These are phyloP conservation scores for Leptinotarsa tumamoca DNA, from an alignment of 2,888 invertebrate species.

Conservation along the genomic window DNA sequence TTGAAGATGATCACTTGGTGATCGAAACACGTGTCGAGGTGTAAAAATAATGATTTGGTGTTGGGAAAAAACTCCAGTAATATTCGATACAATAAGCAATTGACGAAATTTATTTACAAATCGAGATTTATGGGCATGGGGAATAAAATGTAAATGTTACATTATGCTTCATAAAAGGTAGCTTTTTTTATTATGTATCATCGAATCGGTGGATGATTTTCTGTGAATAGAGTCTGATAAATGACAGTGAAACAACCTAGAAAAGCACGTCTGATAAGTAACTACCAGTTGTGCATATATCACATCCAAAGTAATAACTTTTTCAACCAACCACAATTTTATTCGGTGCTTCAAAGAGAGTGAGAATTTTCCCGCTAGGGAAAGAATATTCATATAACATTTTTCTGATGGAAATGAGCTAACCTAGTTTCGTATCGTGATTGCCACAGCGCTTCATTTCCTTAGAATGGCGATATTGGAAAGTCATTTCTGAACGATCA, in stretches of 20 bases:
- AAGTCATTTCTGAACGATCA: slow-evolving; percentile 18
- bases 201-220: no score
- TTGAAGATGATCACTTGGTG: no score
- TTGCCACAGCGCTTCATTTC: slow-evolving; percentile 31
- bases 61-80: no score
- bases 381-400: slow-evolving; percentile 38
- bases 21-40: no score
- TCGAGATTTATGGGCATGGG: no score
- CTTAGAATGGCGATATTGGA: slow-evolving; percentile 20
- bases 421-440: slow-evolving; percentile 35
- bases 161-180: no score
- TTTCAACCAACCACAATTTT: slow-evolving; percentile 3
- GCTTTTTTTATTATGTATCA: no score
- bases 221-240: no score
- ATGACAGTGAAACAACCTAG: background rate
- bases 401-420: slow-evolving; percentile 42
- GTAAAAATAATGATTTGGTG: no score
- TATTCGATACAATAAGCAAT: no score
- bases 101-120: no score
- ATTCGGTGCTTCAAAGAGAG: slow-evolving; percentile 43
- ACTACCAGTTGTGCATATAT: slow-evolving; percentile 6
- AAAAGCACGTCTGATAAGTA: background rate
- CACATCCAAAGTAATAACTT: background rate
- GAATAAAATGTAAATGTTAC: no score
- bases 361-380: slow-evolving; percentile 32